Conservation (phyloP, 2,797 vertebrate species). For the Phoeniculus purpureus region DNA sequence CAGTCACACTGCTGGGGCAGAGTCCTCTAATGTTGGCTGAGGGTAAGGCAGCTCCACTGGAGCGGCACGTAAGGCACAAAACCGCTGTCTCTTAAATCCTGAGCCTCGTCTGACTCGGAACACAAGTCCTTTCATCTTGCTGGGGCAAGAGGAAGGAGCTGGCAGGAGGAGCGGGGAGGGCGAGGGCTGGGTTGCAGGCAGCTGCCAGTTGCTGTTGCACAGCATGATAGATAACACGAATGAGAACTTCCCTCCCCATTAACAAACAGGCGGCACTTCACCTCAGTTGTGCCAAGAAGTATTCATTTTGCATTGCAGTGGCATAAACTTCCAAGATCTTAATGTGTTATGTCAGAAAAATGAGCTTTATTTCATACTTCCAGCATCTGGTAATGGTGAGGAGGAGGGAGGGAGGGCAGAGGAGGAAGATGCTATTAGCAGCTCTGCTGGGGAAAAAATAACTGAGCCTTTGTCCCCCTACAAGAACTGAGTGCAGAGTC, state of each 20-base stretch:
- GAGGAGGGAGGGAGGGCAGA: not conserved
- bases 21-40: not conserved
- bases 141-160: accelerated
- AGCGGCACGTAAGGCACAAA: not conserved
- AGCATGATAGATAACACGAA: accelerated
- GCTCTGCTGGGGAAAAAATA: not conserved
- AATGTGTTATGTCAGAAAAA: constrained; percentile 25
- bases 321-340: constrained; percentile 31
- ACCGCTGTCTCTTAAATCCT: not conserved
- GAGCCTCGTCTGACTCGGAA: not conserved
- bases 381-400: not conserved
- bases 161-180: not conserved
- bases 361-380: constrained; percentile 4
- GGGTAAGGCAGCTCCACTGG: not conserved
- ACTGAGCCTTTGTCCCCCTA: constrained; percentile 7
- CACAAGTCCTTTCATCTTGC: accelerated
- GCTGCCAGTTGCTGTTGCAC: not conserved
- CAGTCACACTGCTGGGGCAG: accelerated
- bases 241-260: not conserved
- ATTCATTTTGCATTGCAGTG: not conserved
- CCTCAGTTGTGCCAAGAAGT: not conserved
- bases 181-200: not conserved
- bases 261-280: not conserved
- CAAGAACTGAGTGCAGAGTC: constrained; percentile 79
- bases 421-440: not conserved